Percentiles rank a stretch among this genome's conserved stretches.
Conservation (phyloP, 2,888 invertebrate species). For the Parapristionchus giblindavisi region DNA sequence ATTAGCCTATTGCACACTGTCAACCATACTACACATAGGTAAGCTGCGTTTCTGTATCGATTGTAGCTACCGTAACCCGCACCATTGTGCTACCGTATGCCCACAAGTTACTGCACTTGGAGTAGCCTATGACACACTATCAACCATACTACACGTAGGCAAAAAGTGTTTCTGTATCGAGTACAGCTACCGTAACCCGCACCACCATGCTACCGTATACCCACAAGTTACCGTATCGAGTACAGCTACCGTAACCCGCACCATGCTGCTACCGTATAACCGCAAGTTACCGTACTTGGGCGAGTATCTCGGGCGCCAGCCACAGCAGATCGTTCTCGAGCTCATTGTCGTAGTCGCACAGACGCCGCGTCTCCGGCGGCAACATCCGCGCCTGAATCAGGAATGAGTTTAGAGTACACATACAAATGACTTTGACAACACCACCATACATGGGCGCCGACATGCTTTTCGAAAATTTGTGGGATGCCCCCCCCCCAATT, state of each 20-base stretch:
- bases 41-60: too few relatives aligned
- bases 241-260: neutral
- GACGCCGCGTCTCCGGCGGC: conserved; percentile 70
- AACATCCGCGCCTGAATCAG: conserved; percentile 15
- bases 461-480: neutral
- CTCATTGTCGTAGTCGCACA: conserved; percentile 82
- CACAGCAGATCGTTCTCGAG: conserved; percentile 83
- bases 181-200: too few relatives aligned
- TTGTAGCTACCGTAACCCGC: too few relatives aligned
- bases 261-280: neutral
- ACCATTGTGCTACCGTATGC: too few relatives aligned
- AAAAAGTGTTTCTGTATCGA: too few relatives aligned
- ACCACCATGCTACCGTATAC: too few relatives aligned
- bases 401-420: neutral
- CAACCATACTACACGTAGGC: too few relatives aligned
- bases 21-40: too few relatives aligned
- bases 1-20: too few relatives aligned
- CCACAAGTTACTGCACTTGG: too few relatives aligned
- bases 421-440: neutral
- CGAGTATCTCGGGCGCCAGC: conserved; percentile 89
- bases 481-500: too few relatives aligned
- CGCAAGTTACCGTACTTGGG: conserved; percentile 76
- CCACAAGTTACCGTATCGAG: conserved; percentile 1
- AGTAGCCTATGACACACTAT: too few relatives aligned
- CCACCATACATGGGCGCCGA: neutral